These are phyloP conservation scores for Athetis lepigone DNA, from an alignment of 2,888 invertebrate genomes.

Conservation along the genomic window DNA sequence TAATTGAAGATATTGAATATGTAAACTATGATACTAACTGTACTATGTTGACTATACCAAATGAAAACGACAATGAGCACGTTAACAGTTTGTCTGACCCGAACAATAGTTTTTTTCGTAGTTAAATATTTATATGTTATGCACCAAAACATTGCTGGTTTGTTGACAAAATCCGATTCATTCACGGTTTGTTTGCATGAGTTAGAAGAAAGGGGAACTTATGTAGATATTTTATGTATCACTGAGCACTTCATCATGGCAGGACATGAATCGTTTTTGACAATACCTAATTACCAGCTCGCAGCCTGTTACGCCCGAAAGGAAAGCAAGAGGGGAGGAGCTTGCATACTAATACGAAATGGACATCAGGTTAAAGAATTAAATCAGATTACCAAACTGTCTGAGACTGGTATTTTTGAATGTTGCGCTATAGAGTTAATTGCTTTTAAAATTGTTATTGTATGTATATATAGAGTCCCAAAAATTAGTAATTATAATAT, in stretches of 20 bases:
- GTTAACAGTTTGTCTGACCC: too few relatives aligned
- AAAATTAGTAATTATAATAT: conserved; percentile 2
- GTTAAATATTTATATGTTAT: conserved; percentile 6
- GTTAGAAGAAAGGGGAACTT: not conserved
- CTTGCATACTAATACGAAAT: conserved; percentile 22
- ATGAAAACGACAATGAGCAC: too few relatives aligned
- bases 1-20: too few relatives aligned
- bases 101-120: too few relatives aligned
- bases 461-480: conserved; percentile 19
- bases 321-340: conserved; percentile 20
- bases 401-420: conserved; percentile 9
- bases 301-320: conserved; percentile 9
- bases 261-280: not conserved
- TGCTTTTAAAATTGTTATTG: not conserved
- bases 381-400: conserved; percentile 3
- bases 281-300: conserved; percentile 12
- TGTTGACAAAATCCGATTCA: conserved; percentile 15
- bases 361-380: conserved; percentile 11
- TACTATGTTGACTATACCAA: too few relatives aligned
- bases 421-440: conserved; percentile 21
- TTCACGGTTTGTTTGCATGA: conserved; percentile 15
- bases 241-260: conserved; percentile 21
- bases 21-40: too few relatives aligned
- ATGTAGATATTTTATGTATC: too few relatives aligned
- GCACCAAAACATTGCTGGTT: conserved; percentile 24